Conservation (phyloP, 2,113 vertebrate species). For the Tapirus terrestris region DNA sequence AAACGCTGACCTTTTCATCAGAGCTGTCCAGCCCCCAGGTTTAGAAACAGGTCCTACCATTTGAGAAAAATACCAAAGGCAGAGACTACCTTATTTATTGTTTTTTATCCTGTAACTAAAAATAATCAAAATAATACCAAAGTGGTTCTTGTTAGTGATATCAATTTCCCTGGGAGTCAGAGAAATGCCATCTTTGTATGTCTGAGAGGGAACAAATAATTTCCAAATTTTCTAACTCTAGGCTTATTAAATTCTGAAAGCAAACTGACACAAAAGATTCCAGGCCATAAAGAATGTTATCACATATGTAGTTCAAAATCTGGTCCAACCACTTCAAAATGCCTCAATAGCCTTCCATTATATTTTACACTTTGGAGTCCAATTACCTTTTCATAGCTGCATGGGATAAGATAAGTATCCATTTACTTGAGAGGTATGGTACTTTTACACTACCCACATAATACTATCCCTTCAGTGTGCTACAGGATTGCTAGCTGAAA, state of each 20-base stretch:
- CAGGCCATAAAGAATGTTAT: slow-evolving; percentile 23
- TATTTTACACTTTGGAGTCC: slow-evolving; percentile 18
- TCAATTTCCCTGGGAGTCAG: not conserved
- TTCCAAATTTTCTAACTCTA: not conserved
- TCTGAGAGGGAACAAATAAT: not conserved
- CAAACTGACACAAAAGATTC: slow-evolving; percentile 35
- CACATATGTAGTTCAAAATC: slow-evolving; percentile 30
- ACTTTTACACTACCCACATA: slow-evolving; percentile 71
- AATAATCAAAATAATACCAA: not conserved
- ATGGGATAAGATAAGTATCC: slow-evolving; percentile 71
- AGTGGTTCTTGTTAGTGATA: not conserved
- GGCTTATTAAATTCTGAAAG: slow-evolving; percentile 56
- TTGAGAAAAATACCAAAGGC: not conserved
- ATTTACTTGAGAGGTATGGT: slow-evolving; percentile 66
- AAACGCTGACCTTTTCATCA: not conserved
- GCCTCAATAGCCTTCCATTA: slow-evolving; percentile 58
- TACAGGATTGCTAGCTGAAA: slow-evolving; percentile 76
- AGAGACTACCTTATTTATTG: not conserved
- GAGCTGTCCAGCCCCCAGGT: not conserved
- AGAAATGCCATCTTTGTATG: not conserved
- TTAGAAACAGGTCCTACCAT: not conserved
- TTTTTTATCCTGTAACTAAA: not conserved
- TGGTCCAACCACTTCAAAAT: slow-evolving; percentile 9
- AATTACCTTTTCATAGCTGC: slow-evolving; percentile 65
- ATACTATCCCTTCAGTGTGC: slow-evolving; percentile 41